These are phyloP conservation scores for Gnatocerus cornutus DNA, from an alignment of 2,888 invertebrate genomes.

Conservation along the genomic window DNA sequence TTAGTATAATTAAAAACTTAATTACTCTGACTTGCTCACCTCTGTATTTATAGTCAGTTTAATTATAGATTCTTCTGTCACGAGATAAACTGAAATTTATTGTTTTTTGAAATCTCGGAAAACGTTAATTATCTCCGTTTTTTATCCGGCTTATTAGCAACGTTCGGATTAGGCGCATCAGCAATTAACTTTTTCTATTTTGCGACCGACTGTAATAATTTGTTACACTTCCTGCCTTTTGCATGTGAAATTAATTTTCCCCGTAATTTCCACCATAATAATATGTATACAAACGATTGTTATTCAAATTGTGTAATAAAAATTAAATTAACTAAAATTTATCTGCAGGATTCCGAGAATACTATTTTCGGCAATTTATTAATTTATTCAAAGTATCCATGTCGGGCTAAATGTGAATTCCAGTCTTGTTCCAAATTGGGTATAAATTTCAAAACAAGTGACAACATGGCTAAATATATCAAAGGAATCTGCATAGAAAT, in stretches of 20 bases:
- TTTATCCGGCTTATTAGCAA: slow-evolving; percentile 22
- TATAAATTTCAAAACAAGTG: background rate
- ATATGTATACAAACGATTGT: no score
- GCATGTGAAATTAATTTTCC: slow-evolving; percentile 10
- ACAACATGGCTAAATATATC: slow-evolving; percentile 6
- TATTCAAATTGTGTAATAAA: no score
- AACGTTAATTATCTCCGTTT: slow-evolving; percentile 16
- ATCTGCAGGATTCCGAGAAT: no score
- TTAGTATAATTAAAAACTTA: slow-evolving; percentile 17
- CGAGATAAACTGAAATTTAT: no score
- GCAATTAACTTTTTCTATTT: no score
- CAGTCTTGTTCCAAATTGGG: slow-evolving; percentile 2
- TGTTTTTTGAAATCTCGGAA: background rate
- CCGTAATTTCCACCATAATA: slow-evolving; percentile 2
- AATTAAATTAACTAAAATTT: no score
- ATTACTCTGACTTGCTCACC: slow-evolving; percentile 9
- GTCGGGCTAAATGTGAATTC: background rate
- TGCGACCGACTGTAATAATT: background rate
- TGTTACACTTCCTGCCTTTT: slow-evolving; percentile 7
- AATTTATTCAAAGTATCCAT: no score
- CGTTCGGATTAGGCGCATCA: no score
- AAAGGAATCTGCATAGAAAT: background rate
- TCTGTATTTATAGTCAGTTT: background rate
- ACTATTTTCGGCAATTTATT: no score
- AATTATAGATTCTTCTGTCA: no score